phyloP scores from a whole-genome alignment of 2,113 vertebrate species.

The Petrocephalus microphthalmus region DNA sequence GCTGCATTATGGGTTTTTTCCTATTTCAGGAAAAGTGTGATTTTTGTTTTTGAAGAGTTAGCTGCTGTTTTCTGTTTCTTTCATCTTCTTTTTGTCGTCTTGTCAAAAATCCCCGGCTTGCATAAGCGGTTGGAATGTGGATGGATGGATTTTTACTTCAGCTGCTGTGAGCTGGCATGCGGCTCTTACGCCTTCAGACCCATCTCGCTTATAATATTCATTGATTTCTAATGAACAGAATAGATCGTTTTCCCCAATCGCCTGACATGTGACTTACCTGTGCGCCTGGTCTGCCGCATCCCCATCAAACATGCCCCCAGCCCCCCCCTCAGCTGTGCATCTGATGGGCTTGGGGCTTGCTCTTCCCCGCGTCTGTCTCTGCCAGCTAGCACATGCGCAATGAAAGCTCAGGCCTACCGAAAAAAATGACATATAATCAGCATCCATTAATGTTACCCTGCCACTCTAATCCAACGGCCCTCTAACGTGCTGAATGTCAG shows the following conservation, averaged over 20 bases:
- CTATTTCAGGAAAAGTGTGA: neutral
- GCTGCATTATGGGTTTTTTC: neutral
- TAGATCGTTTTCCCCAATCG: neutral
- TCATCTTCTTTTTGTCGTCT: neutral
- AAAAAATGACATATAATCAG: neutral
- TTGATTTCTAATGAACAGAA: neutral
- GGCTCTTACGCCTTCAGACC: neutral
- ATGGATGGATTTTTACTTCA: neutral
- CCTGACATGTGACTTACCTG: neutral
- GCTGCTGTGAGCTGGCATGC: neutral
- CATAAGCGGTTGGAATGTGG: neutral
- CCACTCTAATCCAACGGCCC: neutral
- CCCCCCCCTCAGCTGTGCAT: neutral
- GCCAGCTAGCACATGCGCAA: neutral
- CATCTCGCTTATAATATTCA: neutral
- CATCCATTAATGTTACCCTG: neutral
- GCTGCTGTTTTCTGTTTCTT: neutral
- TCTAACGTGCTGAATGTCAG: neutral
- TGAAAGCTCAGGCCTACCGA: neutral
- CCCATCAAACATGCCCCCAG: neutral
- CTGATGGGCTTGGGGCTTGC: neutral
- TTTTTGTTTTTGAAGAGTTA: neutral
- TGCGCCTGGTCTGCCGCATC: neutral
- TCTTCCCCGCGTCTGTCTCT: neutral
- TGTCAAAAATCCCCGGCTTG: neutral